phyloP scores from a whole-genome alignment of 2,888 invertebrate species.

The Sesia bembeciformis region DNA sequence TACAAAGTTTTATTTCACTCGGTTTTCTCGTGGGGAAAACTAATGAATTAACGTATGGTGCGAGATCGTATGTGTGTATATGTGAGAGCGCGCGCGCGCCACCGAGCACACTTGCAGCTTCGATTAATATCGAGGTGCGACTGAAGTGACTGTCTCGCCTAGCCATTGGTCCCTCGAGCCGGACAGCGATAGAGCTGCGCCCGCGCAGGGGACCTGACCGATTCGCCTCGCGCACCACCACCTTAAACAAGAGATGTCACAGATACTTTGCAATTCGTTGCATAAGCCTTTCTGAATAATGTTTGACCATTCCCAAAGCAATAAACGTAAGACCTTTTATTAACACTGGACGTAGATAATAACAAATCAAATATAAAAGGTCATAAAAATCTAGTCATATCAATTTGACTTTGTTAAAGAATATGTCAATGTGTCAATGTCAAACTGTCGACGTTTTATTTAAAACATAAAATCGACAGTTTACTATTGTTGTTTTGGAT shows the following conservation, averaged over 20 bases:
- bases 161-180: slow-evolving; percentile 31
- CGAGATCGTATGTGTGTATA: slow-evolving; percentile 8
- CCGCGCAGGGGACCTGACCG: slow-evolving; percentile 38
- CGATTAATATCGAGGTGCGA: slow-evolving; percentile 24
- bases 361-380: too few relatives aligned
- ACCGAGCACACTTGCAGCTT: slow-evolving; percentile 8
- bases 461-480: too few relatives aligned
- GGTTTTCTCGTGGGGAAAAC: slow-evolving; percentile 60
- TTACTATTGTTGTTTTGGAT: too few relatives aligned
- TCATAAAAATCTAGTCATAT: too few relatives aligned
- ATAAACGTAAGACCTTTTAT: background rate
- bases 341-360: too few relatives aligned
- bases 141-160: slow-evolving; percentile 20
- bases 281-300: slow-evolving; percentile 14
- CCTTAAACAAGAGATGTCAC: slow-evolving; percentile 22
- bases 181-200: slow-evolving; percentile 13
- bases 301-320: background rate
- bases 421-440: too few relatives aligned
- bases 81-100: slow-evolving; percentile 5
- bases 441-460: too few relatives aligned
- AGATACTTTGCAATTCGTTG: slow-evolving; percentile 18
- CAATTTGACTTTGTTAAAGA: too few relatives aligned
- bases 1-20: slow-evolving; percentile 46
- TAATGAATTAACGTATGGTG: slow-evolving; percentile 42
- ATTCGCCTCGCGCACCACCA: slow-evolving; percentile 31